Conservation (phyloP, 1,140 invertebrate genomes). For the Bicyclus anynana region DNA sequence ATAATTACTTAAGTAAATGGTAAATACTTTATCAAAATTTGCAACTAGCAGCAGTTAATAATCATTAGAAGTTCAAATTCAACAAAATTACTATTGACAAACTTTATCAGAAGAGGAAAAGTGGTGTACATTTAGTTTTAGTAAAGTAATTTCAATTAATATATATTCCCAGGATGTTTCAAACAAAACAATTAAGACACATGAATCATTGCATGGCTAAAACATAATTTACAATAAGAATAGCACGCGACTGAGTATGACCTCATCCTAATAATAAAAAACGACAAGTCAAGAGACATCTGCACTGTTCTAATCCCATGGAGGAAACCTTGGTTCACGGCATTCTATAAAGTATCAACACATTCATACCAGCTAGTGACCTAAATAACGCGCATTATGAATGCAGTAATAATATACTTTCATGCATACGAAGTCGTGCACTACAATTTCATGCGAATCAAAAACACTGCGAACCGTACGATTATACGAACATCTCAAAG, state of each 20-base stretch:
- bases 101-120: no score
- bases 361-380: slow-evolving; percentile 40
- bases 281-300: not conserved
- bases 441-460: slow-evolving; percentile 25
- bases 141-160: no score
- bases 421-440: slow-evolving; percentile 46
- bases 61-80: no score
- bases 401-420: slow-evolving; percentile 67
- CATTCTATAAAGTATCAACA: slow-evolving; percentile 11
- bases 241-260: slow-evolving; percentile 21
- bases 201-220: slow-evolving; percentile 10
- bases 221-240: slow-evolving; percentile 7
- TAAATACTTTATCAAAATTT: no score
- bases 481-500: not conserved
- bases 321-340: not conserved
- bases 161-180: no score
- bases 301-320: not conserved
- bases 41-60: no score
- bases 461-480: slow-evolving; percentile 14
- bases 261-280: slow-evolving; percentile 15
- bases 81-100: no score
- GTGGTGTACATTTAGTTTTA: no score
- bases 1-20: no score
- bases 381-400: slow-evolving; percentile 58
- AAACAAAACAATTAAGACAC: not conserved